Percentiles rank a stretch among this genome's conserved stretches.
Evolutionary conservation across 2,113 vertebrate species (phyloP).

Genomic region (Hoplias malabaricus): DNA sequence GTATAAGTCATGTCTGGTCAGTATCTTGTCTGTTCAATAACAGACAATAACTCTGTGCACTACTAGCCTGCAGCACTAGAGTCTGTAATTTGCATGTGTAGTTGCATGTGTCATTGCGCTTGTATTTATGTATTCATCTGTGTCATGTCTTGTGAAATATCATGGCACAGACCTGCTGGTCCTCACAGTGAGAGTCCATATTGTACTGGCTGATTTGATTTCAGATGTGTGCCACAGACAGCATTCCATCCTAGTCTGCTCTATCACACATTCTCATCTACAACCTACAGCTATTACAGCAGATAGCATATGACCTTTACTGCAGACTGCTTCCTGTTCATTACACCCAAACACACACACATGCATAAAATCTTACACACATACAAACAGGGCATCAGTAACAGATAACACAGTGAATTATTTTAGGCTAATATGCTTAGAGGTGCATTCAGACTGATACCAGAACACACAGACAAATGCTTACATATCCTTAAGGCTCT

Average conservation of each 20-base stretch:
- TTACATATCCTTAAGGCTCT: background rate
- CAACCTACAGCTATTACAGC: conserved; percentile 32
- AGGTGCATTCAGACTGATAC: conserved; percentile 13
- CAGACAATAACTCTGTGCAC: too few species aligned
- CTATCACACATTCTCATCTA: conserved; percentile 33
- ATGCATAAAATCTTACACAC: background rate
- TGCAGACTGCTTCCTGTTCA: conserved; percentile 43
- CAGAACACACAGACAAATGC: conserved; percentile 5
- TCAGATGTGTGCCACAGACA: conserved; percentile 4
- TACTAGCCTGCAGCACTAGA: too few species aligned
- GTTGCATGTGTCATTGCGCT: background rate
- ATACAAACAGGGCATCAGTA: background rate
- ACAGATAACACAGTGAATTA: background rate
- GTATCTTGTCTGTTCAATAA: too few species aligned
- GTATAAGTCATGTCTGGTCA: too few species aligned
- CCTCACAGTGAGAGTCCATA: background rate
- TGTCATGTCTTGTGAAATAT: conserved; percentile 10
- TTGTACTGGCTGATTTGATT: conserved; percentile 1
- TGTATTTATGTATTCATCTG: background rate
- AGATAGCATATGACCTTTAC: conserved; percentile 58
- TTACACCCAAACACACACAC: conserved; percentile 2
- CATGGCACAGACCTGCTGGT: background rate
- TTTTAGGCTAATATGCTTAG: conserved; percentile 8
- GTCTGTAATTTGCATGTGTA: background rate
- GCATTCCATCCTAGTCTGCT: conserved; percentile 13